Evolutionary conservation across 2,113 vertebrate genomes (phyloP).

Genomic region (Corapipo altera): DNA sequence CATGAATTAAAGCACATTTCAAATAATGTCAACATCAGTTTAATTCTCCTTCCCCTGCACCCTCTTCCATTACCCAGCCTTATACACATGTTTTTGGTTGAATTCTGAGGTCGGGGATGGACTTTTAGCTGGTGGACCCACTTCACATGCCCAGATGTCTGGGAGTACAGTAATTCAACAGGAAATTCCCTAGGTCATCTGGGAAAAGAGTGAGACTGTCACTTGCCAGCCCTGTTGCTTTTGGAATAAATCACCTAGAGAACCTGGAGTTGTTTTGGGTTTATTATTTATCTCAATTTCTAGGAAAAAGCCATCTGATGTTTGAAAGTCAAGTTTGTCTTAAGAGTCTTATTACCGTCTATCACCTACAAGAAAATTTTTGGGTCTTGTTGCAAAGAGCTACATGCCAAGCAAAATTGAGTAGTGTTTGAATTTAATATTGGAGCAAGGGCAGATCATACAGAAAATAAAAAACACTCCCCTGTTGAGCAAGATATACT

Average conservation of each 20-base stretch:
- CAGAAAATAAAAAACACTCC: constrained; percentile 38
- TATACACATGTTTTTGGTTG: neutral
- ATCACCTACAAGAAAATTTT: neutral
- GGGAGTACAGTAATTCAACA: neutral
- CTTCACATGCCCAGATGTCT: neutral
- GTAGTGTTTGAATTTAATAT: constrained; percentile 26
- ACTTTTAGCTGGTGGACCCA: neutral
- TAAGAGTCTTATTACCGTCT: neutral
- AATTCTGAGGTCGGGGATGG: neutral
- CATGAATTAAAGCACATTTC: constrained; percentile 52
- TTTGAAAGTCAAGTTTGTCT: neutral
- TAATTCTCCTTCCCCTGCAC: neutral
- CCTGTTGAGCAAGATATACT: constrained; percentile 45
- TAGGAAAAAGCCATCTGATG: neutral
- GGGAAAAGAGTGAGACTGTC: neutral
- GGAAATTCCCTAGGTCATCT: neutral
- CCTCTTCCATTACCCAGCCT: neutral
- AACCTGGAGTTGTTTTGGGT: neutral
- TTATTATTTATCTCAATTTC: neutral
- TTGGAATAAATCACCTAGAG: neutral
- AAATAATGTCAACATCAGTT: constrained; percentile 44
- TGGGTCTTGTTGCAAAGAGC: neutral
- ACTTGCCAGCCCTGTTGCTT: neutral
- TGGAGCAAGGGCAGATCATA: neutral
- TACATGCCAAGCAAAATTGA: constrained; percentile 12